Conservation (phyloP, 2,888 invertebrate genomes). For the Diaphora mendica region DNA sequence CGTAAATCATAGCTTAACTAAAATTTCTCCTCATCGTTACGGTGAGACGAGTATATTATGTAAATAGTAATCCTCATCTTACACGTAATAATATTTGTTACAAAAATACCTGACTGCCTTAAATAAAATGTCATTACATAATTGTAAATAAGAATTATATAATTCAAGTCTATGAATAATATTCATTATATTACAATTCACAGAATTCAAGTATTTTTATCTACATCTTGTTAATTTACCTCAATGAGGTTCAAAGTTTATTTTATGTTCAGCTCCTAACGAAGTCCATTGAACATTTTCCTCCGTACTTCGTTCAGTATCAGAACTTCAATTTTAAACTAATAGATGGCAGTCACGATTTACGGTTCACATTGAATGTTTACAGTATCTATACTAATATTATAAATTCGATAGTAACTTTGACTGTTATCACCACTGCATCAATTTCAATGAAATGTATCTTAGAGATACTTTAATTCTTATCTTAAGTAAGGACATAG, state of each 20-base stretch:
- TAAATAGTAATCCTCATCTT: not conserved
- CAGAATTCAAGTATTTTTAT: constrained; percentile 2
- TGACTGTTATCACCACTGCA: too few species aligned
- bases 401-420: too few species aligned
- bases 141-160: not conserved
- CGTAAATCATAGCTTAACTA: not conserved
- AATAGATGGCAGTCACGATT: not conserved
- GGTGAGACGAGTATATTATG: not conserved
- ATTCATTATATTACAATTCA: not conserved
- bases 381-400: not conserved
- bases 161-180: not conserved
- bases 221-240: not conserved
- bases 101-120: not conserved
- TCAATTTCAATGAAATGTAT: too few species aligned
- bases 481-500: too few species aligned
- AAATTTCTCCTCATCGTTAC: not conserved
- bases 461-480: too few species aligned
- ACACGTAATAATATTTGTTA: not conserved
- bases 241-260: not conserved
- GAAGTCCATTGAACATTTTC: not conserved
- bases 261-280: not conserved
- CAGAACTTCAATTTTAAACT: not conserved
- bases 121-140: not conserved
- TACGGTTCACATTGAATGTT: not conserved
- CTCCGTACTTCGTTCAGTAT: not conserved